Conservation (phyloP, 1,140 invertebrate genomes). For the Orius laevigatus region DNA sequence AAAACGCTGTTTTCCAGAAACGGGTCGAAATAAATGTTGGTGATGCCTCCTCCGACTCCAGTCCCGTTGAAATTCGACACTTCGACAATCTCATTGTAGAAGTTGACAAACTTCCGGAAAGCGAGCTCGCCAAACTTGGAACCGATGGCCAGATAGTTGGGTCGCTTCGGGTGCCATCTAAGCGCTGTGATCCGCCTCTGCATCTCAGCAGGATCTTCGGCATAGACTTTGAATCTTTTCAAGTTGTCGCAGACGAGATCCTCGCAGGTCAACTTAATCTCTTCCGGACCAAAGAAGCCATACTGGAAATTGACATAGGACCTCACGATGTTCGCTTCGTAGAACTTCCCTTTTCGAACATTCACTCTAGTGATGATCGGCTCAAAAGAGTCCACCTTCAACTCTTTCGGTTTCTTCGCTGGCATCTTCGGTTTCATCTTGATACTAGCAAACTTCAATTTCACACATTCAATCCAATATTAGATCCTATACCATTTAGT, state of each 20-base stretch:
- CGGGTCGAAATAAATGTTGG: constrained; percentile 7
- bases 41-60: constrained; percentile 5
- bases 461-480: too few relatives aligned
- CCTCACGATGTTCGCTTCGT: constrained; percentile 7
- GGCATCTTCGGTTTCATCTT: too few relatives aligned
- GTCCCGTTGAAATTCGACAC: not conserved
- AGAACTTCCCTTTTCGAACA: not conserved
- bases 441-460: too few relatives aligned
- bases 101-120: constrained; percentile 1
- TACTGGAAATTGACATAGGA: not conserved
- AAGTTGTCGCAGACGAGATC: not conserved
- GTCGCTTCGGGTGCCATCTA: constrained; percentile 8
- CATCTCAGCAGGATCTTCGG: constrained; percentile 2
- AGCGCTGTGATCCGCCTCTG: constrained; percentile 10
- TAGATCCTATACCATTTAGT: too few relatives aligned
- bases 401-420: too few relatives aligned
- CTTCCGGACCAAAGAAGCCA: not conserved
- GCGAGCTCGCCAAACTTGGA: constrained; percentile 9
- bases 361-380: not conserved
- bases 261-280: not conserved
- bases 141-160: constrained; percentile 3
- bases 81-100: not conserved
- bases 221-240: not conserved
- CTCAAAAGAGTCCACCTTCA: not conserved
- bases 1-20: constrained; percentile 4